Evolutionary conservation across 2,113 vertebrate genomes (phyloP), one percentile per base, ranked within the genome.

Genomic region (Eonycteris spelaea): DNA sequence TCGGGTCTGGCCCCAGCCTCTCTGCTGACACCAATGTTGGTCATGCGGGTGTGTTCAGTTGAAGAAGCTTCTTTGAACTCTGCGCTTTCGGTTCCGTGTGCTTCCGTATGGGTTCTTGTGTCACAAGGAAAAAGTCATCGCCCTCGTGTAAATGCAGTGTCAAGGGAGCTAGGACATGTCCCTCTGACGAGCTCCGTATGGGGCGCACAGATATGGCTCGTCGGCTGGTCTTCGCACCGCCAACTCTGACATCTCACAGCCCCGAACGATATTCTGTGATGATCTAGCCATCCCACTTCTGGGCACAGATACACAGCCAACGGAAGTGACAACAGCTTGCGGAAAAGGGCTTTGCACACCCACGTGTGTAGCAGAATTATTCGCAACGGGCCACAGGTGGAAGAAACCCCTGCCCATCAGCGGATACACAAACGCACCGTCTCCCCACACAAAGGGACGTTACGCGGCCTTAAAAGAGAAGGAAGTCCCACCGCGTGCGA

Each of bases 341-440:
- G 5, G 28, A 48, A 48, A 26, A 48, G 12, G 22, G 5, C 5
- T 45, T 43, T 30, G 43, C 16, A 61, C 35, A 82, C 40, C 18
- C 40, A 33, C 6, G 13, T 48, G 65, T 61, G n/a, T 6, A n/a
- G 30, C 30, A 26, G 43, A 68, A 53, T 53, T 28, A 12, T 28
- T 86, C 48, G 21, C 67, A 13, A 15, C 5, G 40, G 51, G 26
- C 11, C 2, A 40, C 19, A 40, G 6, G 10, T 22, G 12, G 51
- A 55, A 43, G 51, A 2, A 11, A 70, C 35, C 26, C 67, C 8
- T 3, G 26, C 35, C 35, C 0, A 1, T 22, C 6, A 2, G 3
- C 6, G 10, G n/a, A 55, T 24, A 22, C 2, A 26, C 26, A 53
- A 13, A 40, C 40, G 14, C 40, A 16, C 3, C 26, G 26, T 40